These are phyloP conservation scores for Smutsia gigantea DNA, from an alignment of 2,797 vertebrate genomes.

Conservation along the genomic window DNA sequence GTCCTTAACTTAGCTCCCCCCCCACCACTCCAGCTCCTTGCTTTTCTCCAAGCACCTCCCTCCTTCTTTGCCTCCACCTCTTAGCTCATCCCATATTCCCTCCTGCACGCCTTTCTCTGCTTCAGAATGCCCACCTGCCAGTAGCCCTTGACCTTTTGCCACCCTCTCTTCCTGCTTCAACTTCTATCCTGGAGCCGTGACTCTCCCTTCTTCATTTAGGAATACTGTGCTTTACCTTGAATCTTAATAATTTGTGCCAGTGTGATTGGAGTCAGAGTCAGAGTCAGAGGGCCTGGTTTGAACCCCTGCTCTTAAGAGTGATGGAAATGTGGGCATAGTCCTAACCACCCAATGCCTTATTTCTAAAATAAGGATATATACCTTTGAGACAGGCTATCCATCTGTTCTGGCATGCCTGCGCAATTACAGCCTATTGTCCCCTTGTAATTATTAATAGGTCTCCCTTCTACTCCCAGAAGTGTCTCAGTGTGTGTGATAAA, in stretches of 20 bases:
- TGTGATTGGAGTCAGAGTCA: background rate
- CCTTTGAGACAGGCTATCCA: background rate
- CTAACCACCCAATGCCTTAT: background rate
- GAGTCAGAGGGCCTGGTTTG: background rate
- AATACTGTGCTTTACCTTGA: background rate
- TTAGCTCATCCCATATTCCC: too few relatives aligned
- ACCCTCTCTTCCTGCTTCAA: background rate
- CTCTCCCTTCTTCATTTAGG: background rate
- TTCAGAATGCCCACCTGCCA: background rate
- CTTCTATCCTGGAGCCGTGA: background rate
- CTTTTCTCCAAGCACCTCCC: background rate
- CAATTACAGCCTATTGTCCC: background rate
- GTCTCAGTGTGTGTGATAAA: constrained; percentile 14
- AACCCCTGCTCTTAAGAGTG: background rate
- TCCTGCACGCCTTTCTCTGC: background rate
- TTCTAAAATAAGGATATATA: background rate
- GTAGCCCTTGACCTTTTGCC: background rate
- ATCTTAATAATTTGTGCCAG: background rate
- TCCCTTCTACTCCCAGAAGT: background rate
- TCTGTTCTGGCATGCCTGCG: background rate
- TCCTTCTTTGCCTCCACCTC: background rate
- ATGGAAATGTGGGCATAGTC: background rate
- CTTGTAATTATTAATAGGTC: background rate
- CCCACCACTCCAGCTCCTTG: background rate
- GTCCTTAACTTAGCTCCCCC: background rate